Conservation (phyloP, 2,113 vertebrate genomes). For the Macroglossus sobrinus region DNA sequence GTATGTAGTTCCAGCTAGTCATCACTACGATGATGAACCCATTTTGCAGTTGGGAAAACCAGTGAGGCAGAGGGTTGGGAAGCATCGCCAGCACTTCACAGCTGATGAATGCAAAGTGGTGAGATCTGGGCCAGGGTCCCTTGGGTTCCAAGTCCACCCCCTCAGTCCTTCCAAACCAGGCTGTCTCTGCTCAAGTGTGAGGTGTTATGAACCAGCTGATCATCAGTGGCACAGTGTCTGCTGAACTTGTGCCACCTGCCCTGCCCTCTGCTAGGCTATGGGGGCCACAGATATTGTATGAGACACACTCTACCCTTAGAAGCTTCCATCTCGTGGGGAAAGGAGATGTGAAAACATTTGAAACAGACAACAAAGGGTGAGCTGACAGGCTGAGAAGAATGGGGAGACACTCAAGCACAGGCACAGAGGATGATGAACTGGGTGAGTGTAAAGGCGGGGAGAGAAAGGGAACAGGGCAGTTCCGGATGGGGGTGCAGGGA, state of each 20-base stretch:
- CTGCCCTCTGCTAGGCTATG: neutral
- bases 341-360: neutral
- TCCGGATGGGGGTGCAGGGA: neutral
- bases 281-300: too few species aligned
- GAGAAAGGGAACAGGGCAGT: rapidly evolving
- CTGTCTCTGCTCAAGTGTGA: neutral
- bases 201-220: neutral
- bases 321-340: neutral
- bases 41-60: neutral
- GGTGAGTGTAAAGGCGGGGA: too few species aligned
- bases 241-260: neutral
- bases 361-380: neutral
- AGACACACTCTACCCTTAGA: neutral
- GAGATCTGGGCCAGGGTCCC: neutral
- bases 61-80: neutral
- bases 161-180: neutral
- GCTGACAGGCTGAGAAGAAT: neutral
- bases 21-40: neutral
- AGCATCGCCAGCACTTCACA: too few species aligned
- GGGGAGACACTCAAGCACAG: neutral
- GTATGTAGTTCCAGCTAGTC: too few species aligned
- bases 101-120: neutral
- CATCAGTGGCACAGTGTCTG: neutral
- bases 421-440: rapidly evolving
- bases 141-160: too few species aligned